A percentile compares a stretch with the other conserved stretches of the same genome.
phyloP scores from a whole-genome alignment of 2,113 vertebrate species.

The Uria aalge region DNA sequence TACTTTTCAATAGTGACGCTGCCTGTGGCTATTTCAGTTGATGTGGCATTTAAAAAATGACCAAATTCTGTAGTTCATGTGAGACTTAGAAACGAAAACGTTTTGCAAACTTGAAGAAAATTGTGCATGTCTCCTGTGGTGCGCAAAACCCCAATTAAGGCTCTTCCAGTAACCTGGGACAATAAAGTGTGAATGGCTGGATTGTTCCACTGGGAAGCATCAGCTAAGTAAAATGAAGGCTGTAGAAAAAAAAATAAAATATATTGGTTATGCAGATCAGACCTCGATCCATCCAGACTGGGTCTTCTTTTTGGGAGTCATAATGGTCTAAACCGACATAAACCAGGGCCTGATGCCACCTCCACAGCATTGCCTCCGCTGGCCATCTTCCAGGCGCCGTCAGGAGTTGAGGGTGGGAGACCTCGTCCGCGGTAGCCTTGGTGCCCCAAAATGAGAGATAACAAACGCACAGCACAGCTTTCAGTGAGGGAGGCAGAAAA shows the following conservation, averaged over 20 bases:
- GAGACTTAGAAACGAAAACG: not conserved
- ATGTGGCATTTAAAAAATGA: not conserved
- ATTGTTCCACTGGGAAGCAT: not conserved
- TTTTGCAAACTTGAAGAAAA: not conserved
- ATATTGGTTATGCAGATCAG: not conserved
- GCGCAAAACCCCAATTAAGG: not conserved
- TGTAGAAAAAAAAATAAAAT: not conserved
- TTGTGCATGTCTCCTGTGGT: not conserved
- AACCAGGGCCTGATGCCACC: not conserved
- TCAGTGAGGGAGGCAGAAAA: not conserved
- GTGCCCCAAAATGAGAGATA: not conserved
- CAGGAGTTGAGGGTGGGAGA: not conserved
- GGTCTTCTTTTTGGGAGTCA: not conserved
- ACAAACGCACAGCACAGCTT: not conserved
- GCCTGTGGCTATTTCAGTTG: not conserved
- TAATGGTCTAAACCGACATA: not conserved
- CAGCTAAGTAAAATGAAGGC: not conserved
- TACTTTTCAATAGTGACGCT: not conserved
- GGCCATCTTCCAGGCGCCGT: accelerated
- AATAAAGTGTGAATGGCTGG: not conserved
- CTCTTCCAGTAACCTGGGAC: not conserved
- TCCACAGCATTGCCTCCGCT: not conserved
- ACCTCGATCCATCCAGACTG: not conserved
- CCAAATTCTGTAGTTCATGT: not conserved
- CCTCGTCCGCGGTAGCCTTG: not conserved